Percentiles rank a stretch among this genome's conserved stretches.
Conservation (phyloP, 2,113 vertebrate genomes). For the Mellivora capensis region DNA sequence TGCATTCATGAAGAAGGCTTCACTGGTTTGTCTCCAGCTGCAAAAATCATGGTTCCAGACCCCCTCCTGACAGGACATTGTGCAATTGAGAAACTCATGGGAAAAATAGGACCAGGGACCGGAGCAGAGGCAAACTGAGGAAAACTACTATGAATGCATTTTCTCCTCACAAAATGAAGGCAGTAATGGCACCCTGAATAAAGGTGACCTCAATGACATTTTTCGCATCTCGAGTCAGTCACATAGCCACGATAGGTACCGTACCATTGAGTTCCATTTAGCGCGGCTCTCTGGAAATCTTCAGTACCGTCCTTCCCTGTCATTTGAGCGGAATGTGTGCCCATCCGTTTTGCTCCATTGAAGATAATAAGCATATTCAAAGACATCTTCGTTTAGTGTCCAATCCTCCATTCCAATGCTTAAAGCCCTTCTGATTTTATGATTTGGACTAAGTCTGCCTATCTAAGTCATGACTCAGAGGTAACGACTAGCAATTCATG, state of each 20-base stretch:
- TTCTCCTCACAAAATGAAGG: constrained; percentile 12
- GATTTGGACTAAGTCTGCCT: constrained; percentile 7
- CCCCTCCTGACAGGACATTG: not conserved
- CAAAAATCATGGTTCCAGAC: not conserved
- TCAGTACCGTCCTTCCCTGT: not conserved
- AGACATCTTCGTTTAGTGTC: constrained; percentile 33
- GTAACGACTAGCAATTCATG: not conserved
- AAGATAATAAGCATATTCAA: constrained; percentile 6
- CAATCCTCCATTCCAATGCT: not conserved
- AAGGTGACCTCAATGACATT: not conserved
- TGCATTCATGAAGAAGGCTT: not conserved
- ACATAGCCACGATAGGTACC: not conserved
- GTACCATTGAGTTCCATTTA: not conserved
- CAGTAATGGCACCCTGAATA: not conserved
- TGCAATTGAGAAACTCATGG: not conserved
- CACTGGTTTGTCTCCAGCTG: not conserved
- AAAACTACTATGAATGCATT: not conserved
- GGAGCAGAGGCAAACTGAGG: not conserved
- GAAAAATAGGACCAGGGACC: not conserved
- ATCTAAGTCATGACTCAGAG: constrained; percentile 12
- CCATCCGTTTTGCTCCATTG: constrained; percentile 20
- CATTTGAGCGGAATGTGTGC: not conserved
- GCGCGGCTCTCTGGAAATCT: not conserved
- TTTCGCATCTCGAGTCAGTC: not conserved
- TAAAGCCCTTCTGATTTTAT: constrained; percentile 43